These are phyloP conservation scores for Rhynchophorus ferrugineus DNA, from an alignment of 1,140 invertebrate species.

Conservation along the genomic window DNA sequence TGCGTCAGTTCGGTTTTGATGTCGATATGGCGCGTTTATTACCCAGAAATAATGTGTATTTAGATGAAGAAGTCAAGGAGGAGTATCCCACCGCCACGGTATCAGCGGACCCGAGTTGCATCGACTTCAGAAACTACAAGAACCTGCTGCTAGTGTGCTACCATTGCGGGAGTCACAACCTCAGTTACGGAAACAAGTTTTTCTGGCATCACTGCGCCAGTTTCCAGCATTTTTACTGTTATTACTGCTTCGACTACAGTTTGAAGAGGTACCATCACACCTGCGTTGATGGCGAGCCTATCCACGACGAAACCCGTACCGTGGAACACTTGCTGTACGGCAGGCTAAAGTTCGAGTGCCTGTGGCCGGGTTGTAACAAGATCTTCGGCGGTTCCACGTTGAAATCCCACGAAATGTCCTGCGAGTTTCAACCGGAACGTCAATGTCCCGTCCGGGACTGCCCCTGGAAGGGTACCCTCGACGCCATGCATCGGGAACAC, in stretches of 20 bases:
- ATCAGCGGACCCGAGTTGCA: not conserved
- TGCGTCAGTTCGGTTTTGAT: too few species aligned
- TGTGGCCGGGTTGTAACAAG: constrained; percentile 13
- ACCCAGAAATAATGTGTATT: constrained; percentile 15
- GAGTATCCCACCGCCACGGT: constrained; percentile 14
- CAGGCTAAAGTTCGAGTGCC: constrained; percentile 17
- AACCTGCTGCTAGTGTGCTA: constrained; percentile 13
- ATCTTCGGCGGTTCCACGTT: constrained; percentile 16
- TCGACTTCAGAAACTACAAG: constrained; percentile 11
- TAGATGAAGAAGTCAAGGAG: constrained; percentile 19
- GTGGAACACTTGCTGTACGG: constrained; percentile 17
- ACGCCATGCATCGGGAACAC: constrained; percentile 8
- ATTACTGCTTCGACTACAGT: constrained; percentile 22
- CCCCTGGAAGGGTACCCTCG: constrained; percentile 8
- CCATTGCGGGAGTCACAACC: constrained; percentile 18
- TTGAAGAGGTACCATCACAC: constrained; percentile 17
- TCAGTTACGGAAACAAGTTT: constrained; percentile 18
- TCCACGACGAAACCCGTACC: constrained; percentile 15
- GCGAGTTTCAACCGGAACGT: constrained; percentile 9
- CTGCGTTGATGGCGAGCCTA: constrained; percentile 13
- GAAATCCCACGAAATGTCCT: constrained; percentile 13
- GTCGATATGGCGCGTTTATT: constrained; percentile 15
- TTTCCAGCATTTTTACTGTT: constrained; percentile 18
- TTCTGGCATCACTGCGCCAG: constrained; percentile 18
- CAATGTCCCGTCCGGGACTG: constrained; percentile 11